Base-by-base conservation (phyloP, 2,888 invertebrate species). In the Pharmacophagus antenor region DNA sequence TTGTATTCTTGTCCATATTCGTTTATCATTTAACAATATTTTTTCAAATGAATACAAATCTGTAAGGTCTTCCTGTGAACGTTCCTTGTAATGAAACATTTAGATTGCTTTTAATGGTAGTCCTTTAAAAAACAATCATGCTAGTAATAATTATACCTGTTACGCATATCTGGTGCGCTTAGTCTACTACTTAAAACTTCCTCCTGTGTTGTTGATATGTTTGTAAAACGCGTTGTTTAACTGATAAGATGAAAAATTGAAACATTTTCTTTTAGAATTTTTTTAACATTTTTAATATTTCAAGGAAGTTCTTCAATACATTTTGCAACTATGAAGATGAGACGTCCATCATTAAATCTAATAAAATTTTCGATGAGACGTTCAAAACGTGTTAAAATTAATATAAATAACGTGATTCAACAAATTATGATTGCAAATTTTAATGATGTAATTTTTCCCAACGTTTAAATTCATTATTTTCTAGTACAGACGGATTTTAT, bases 51-150 rank as follows among this genome's bases (percentile, higher is more conserved):
- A 7, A 44, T 6, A n/a, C n/a, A 15, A 37, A 15, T n/a, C 37
- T 37, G 4, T 4, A 8, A n/a, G n/a, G 37, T 44, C 18, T 42
- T 41, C 41, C 2, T 18, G 42, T 42, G 18, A n/a, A 42, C 42
- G 18, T 42, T 44, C 42, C 42, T 44, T 18, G 18, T 7, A 44
- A 8, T 8, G 8, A 8, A 37, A 37, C 42, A 17, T 44, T 44
- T 44, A 44, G 18, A 18, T 44, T 44, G 42, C 18, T 44, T 44
- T 44, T 44, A 7, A 18, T 44, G 42, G 42, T 44, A 18, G 18
- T 44, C 10, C 18, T 37, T n/a, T 17, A 44, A n/a, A 10, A 44
- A 44, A 44, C 42, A 44, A 44, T 44, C 42, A 44, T 44, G 42
- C 18, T 18, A 18, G 42, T 44, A 8, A 44, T 8, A 18, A 44